phyloP scores from a whole-genome alignment of 2,797 vertebrate genomes.

The Aplochiton taeniatus region DNA sequence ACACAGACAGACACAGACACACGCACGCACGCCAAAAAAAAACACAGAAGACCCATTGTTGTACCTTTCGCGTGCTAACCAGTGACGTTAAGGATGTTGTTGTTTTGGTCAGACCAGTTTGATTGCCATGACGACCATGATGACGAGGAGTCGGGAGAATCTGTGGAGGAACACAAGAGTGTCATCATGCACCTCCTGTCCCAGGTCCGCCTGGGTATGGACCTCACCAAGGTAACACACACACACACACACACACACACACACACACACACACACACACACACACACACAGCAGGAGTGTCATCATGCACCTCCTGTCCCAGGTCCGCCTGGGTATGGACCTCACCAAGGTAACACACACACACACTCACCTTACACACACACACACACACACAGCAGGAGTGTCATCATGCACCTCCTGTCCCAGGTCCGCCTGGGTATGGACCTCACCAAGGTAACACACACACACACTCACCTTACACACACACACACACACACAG shows the following conservation, averaged over 20 bases:
- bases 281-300: neutral
- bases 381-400: too few species aligned
- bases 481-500: too few species aligned
- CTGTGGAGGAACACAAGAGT: slow-evolving; percentile 98
- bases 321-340: too few species aligned
- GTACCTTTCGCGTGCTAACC: neutral
- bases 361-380: too few species aligned
- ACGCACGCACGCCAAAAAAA: neutral
- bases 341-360: too few species aligned
- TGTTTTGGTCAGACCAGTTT: slow-evolving; percentile 80
- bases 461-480: too few species aligned
- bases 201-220: slow-evolving; percentile 97
- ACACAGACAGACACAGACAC: neutral
- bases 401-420: too few species aligned
- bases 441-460: too few species aligned
- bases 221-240: slow-evolving; percentile 91
- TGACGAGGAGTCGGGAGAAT: slow-evolving; percentile 91
- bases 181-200: slow-evolving; percentile 98
- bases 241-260: neutral
- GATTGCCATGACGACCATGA: slow-evolving; percentile 93
- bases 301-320: too few species aligned
- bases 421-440: too few species aligned
- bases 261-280: neutral
- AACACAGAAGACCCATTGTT: neutral
- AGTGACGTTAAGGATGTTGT: neutral